phyloP scores from a whole-genome alignment of 2,888 invertebrate species.

The Acleris laterana region DNA sequence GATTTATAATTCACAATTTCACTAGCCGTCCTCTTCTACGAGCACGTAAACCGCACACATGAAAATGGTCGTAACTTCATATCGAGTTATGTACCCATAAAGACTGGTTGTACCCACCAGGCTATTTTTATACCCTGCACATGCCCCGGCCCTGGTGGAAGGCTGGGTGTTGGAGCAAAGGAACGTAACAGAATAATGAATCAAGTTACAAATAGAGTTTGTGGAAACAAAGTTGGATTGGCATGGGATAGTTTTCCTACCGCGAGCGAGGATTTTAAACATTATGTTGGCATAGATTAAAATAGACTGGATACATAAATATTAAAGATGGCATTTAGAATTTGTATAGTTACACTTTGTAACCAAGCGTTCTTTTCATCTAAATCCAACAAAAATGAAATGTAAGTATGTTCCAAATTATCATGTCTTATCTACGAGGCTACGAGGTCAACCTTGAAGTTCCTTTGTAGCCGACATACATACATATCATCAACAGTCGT shows the following conservation, averaged over 20 bases:
- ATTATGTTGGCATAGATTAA: neutral
- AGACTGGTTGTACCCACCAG: slow-evolving; percentile 15
- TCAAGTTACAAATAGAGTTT: slow-evolving; percentile 24
- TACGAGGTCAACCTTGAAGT: slow-evolving; percentile 79
- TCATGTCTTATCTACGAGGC: slow-evolving; percentile 78
- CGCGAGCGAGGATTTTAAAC: neutral
- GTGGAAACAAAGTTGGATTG: slow-evolving; percentile 30
- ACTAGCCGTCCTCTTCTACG: neutral
- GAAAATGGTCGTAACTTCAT: slow-evolving; percentile 10
- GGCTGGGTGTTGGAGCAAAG: slow-evolving; percentile 10
- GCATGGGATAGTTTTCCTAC: slow-evolving; percentile 2
- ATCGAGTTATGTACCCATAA: slow-evolving; percentile 3
- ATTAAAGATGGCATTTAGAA: too few relatives aligned
- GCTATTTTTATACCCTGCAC: slow-evolving; percentile 24
- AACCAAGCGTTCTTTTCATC: too few relatives aligned
- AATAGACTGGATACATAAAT: neutral
- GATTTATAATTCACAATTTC: too few relatives aligned
- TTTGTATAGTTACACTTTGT: too few relatives aligned
- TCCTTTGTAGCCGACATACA: slow-evolving; percentile 69
- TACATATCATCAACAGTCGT: slow-evolving; percentile 70
- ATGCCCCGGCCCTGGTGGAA: neutral
- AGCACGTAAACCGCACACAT: slow-evolving; percentile 1
- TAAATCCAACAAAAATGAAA: slow-evolving; percentile 47
- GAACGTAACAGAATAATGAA: slow-evolving; percentile 25
- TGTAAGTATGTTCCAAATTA: slow-evolving; percentile 71